Base-by-base conservation (phyloP, 2,113 vertebrate genomes). In the Perca flavescens region DNA sequence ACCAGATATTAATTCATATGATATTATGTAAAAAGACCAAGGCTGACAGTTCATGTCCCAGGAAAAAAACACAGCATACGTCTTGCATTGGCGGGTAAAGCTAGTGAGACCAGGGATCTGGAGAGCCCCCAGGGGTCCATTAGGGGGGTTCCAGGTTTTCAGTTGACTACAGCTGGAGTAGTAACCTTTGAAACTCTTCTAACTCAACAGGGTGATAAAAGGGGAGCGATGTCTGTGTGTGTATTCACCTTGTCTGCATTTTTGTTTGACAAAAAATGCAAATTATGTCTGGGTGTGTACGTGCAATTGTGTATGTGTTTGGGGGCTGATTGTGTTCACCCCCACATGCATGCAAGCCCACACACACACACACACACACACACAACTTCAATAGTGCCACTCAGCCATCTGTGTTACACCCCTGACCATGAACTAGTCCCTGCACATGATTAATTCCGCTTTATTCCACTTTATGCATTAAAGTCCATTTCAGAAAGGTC, bases 391-490 rank as follows among this genome's bases (percentile, higher is more conserved):
- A 67, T 67, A 77, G 31, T 77, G 74, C 80, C 80, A 85, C 72
- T 84, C 84, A 84, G 84, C 77, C 74, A 74, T 88, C 82, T 84
- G 79, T 85, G 85, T 85, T 86, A 75, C 82, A 82, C 82, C 82
- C 65, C 82, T 83, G 90, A 85, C 88, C 92, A n/a, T 91, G 91
- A 93, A 91, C 86, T 63, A 62, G 85, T 89, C 88, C 89, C 84
- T 80, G 52, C 87, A 89, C 83, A 86, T 90, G 89, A 93, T 93
- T 92, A 88, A 91, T 91, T 92, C 86, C 5, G 62, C 84, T 93
- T 93, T 91, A 93, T 90, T 92, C 90, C 85, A 91, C 89, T 91
- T 90, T 85, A 89, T 93, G 89, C 86, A 92, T 93, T 92, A 89
- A 93, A 93, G 86, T 89, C 90, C 85, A 91, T 87, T 87, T 90